Base-by-base conservation (phyloP, 2,888 invertebrate genomes). In the Crocallis elinguaria region DNA sequence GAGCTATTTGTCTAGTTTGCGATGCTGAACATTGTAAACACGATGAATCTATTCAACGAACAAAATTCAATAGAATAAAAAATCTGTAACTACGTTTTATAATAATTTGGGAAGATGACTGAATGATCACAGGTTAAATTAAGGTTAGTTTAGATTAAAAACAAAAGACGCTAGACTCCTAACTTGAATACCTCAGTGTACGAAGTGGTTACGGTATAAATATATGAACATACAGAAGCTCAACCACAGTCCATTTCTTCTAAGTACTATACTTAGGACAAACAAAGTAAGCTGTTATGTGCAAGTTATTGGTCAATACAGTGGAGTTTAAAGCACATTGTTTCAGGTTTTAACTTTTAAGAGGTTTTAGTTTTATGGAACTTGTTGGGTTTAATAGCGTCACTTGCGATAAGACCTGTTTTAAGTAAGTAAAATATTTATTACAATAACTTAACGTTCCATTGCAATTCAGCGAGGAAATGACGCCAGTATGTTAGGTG, bases 31-130 rank as follows among this genome's bases (percentile, higher is more conserved):
- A 62, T 71, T 66, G 65, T 69, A 46, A 71, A 69, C 67, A 59
- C 52, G 54, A 48, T 62, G 32, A 56, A 58, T 60, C 55, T 63
- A 60, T 62, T 51, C 58, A 76, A 79, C 66, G 78, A 84, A 83
- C 83, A 86, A 85, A 84, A n/a, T n/a, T n/a, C n/a, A n/a, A n/a
- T n/a, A n/a, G n/a, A n/a, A n/a, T n/a, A n/a, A n/a, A n/a, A n/a
- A n/a, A n/a, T n/a, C n/a, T n/a, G n/a, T n/a, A n/a, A n/a, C n/a
- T n/a, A n/a, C n/a, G n/a, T n/a, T n/a, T 19, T 19, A 19, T 19
- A 19, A 19, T 19, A 19, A n/a, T n/a, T n/a, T n/a, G n/a, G n/a
- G n/a, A n/a, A n/a, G n/a, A n/a, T n/a, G n/a, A n/a, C n/a, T n/a
- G n/a, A n/a, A n/a, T n/a, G n/a, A n/a, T n/a, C n/a, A n/a, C n/a